Percentiles rank a stretch among this genome's conserved stretches.
phyloP scores from a whole-genome alignment of 2,797 vertebrate genomes.

The Threskiornis aethiopicus region DNA sequence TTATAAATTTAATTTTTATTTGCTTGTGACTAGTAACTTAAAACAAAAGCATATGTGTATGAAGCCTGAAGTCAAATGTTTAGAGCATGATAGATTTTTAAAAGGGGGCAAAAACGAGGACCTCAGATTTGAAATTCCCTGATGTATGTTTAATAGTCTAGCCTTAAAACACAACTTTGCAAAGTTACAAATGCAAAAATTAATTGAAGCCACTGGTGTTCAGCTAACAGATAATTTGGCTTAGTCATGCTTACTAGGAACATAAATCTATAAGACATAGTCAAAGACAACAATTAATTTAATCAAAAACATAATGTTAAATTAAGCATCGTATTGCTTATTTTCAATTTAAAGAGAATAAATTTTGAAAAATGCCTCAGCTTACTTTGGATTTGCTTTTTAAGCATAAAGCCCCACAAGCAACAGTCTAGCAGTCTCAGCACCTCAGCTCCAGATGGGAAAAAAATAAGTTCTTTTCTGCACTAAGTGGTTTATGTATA shows the following conservation, averaged over 20 bases:
- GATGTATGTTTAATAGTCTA: background rate
- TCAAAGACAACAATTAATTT: conserved; percentile 10
- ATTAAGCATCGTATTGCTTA: background rate
- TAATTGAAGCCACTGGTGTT: background rate
- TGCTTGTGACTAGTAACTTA: background rate
- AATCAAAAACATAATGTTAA: background rate
- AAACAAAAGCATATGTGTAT: background rate
- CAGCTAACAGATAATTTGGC: background rate
- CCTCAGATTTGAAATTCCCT: background rate
- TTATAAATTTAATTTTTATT: background rate
- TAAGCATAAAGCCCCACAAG: background rate
- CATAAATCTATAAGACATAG: background rate
- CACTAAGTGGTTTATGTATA: background rate
- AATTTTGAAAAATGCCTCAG: background rate
- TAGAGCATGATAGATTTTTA: background rate
- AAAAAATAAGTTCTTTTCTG: background rate
- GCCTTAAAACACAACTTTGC: background rate
- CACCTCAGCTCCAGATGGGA: background rate
- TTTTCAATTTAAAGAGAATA: background rate
- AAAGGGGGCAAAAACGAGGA: accelerated
- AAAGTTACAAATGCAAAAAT: background rate
- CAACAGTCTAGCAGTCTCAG: background rate
- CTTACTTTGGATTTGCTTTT: background rate
- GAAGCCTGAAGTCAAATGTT: background rate
- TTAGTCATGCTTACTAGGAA: background rate